A percentile compares a stretch with the other conserved stretches of the same genome.
Evolutionary conservation across 2,888 invertebrate species (phyloP).

Genomic region (Brachyopa scutellaris): DNA sequence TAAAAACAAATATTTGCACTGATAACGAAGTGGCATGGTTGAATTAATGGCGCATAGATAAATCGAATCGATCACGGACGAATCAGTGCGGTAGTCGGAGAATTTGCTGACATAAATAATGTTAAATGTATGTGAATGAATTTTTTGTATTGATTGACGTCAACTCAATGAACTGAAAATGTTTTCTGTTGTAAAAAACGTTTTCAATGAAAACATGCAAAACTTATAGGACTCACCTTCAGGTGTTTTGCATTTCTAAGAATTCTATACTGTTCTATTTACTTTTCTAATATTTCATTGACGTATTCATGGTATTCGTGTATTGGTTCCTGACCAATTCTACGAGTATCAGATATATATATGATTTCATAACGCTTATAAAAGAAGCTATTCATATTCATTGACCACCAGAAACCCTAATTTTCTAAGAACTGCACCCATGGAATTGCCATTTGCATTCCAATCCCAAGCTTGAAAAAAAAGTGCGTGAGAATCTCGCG

Average conservation of each 20-base stretch:
- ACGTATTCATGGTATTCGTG: not conserved
- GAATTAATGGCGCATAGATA: slow-evolving; percentile 16
- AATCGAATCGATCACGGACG: slow-evolving; percentile 23
- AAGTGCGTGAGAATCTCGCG: too few relatives aligned
- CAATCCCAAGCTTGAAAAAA: not conserved
- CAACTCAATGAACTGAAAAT: too few relatives aligned
- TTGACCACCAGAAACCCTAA: not conserved
- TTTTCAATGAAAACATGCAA: too few relatives aligned
- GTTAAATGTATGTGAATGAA: too few relatives aligned
- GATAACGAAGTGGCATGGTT: slow-evolving; percentile 24
- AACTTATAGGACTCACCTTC: too few relatives aligned
- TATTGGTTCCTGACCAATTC: not conserved
- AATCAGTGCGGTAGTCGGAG: too few relatives aligned
- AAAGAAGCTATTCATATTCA: not conserved
- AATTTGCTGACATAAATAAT: too few relatives aligned
- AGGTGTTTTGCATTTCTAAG: too few relatives aligned
- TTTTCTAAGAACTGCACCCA: not conserved
- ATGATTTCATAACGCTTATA: not conserved
- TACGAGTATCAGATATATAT: too few relatives aligned
- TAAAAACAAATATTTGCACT: slow-evolving; percentile 35
- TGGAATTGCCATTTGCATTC: not conserved
- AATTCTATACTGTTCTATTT: too few relatives aligned
- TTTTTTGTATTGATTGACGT: too few relatives aligned
- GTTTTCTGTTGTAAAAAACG: too few relatives aligned
- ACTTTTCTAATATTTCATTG: not conserved